Evolutionary conservation across 2,113 vertebrate genomes (phyloP).

Genomic region (Manacus vitellinus): DNA sequence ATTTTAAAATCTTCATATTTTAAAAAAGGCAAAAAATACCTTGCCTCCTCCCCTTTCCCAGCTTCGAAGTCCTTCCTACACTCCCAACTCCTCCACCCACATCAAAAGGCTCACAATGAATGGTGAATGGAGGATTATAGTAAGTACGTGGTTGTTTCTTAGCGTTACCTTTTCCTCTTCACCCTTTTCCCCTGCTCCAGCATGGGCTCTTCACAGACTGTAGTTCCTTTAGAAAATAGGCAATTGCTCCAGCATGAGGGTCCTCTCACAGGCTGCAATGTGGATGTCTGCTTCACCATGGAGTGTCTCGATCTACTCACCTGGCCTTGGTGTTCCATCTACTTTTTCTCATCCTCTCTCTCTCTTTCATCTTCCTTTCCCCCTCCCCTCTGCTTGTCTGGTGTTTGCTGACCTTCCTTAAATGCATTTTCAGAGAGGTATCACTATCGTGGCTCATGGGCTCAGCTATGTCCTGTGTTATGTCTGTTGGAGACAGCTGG

Average conservation of each 20-base stretch:
- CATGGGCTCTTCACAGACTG: neutral
- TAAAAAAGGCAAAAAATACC: accelerated
- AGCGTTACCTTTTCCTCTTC: neutral
- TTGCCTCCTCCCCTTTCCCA: neutral
- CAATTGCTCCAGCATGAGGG: accelerated
- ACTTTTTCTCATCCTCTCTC: neutral
- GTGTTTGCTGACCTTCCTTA: neutral
- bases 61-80: neutral
- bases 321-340: neutral
- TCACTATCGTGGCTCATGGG: neutral
- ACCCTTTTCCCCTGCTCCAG: accelerated
- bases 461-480: neutral
- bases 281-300: neutral
- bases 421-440: neutral
- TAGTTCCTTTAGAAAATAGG: neutral
- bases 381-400: neutral
- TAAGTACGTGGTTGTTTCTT: accelerated
- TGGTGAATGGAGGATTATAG: neutral
- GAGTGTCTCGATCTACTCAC: accelerated
- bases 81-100: neutral
- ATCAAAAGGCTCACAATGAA: neutral
- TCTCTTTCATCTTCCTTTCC: neutral
- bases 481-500: neutral
- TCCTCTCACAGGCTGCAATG: neutral
- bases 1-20: neutral